These are phyloP conservation scores for Albula glossodonta DNA, from an alignment of 2,113 vertebrate species.

Conservation along the genomic window DNA sequence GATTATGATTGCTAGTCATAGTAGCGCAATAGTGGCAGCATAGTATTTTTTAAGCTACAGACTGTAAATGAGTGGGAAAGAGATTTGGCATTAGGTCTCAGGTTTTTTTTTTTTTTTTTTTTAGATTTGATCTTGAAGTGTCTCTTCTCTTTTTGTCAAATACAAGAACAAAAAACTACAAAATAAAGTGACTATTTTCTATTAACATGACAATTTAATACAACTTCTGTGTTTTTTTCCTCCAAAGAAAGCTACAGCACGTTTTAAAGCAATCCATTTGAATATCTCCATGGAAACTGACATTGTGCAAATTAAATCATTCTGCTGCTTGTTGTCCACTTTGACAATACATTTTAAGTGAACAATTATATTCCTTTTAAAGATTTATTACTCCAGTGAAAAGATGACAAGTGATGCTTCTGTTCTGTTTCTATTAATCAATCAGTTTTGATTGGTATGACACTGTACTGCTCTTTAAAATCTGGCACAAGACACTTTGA, in stretches of 20 bases:
- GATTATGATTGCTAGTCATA: no score
- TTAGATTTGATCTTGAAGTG: background rate
- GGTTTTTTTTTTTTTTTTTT: background rate
- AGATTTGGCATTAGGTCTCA: background rate
- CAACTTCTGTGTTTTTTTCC: background rate
- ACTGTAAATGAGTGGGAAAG: background rate
- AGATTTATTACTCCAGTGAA: background rate
- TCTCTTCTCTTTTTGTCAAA: background rate
- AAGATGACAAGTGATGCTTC: background rate
- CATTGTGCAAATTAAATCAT: background rate
- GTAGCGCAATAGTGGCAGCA: no score
- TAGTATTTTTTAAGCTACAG: no score
- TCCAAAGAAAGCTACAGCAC: background rate
- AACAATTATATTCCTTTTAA: conserved; percentile 1
- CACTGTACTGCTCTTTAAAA: background rate
- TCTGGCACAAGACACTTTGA: background rate
- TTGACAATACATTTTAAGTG: conserved; percentile 7
- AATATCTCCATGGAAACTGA: conserved; percentile 5
- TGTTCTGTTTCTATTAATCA: background rate
- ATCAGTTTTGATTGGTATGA: background rate
- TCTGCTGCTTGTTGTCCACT: conserved; percentile 4
- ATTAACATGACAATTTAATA: background rate
- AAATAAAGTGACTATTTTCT: background rate
- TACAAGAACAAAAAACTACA: background rate
- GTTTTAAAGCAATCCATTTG: background rate